Evolutionary conservation across 2,113 vertebrate genomes (phyloP).

Genomic region (Herpailurus yagouaroundi): DNA sequence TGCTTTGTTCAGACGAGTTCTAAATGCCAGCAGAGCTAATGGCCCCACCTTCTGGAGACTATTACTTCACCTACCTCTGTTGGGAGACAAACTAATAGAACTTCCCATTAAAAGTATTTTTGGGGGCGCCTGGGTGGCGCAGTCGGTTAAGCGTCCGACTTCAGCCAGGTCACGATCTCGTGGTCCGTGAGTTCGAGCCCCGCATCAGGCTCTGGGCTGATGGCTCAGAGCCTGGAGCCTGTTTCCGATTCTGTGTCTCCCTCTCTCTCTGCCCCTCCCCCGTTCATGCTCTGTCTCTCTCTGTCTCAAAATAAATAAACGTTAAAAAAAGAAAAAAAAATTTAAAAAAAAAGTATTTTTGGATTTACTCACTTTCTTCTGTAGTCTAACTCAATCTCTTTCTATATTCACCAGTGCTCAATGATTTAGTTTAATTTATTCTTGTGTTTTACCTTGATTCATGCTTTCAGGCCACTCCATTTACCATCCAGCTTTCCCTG

Average conservation of each 20-base stretch:
- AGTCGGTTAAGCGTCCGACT: too few relatives aligned
- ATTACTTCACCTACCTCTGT: neutral
- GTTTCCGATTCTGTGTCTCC: too few relatives aligned
- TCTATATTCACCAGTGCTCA: constrained; percentile 6
- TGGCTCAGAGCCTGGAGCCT: too few relatives aligned
- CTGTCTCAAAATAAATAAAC: too few relatives aligned
- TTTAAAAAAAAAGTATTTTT: neutral
- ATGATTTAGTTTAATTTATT: neutral
- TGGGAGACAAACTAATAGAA: neutral
- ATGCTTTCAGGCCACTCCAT: neutral
- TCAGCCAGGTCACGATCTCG: too few relatives aligned
- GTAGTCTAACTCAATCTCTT: neutral
- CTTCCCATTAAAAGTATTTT: neutral
- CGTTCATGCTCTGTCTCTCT: too few relatives aligned
- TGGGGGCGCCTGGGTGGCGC: too few relatives aligned
- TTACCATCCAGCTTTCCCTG: neutral
- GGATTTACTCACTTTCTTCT: constrained; percentile 21
- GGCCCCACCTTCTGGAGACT: neutral
- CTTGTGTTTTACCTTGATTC: neutral
- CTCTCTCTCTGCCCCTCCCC: too few relatives aligned
- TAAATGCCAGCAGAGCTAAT: neutral
- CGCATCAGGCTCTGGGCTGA: too few relatives aligned
- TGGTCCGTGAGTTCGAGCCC: too few relatives aligned
- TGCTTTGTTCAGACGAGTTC: constrained; percentile 44
- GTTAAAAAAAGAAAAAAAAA: too few relatives aligned